A percentile compares a stretch with the other conserved stretches of the same genome.
Evolutionary conservation across 2,113 vertebrate genomes (phyloP).

Genomic region (Laticauda colubrina): DNA sequence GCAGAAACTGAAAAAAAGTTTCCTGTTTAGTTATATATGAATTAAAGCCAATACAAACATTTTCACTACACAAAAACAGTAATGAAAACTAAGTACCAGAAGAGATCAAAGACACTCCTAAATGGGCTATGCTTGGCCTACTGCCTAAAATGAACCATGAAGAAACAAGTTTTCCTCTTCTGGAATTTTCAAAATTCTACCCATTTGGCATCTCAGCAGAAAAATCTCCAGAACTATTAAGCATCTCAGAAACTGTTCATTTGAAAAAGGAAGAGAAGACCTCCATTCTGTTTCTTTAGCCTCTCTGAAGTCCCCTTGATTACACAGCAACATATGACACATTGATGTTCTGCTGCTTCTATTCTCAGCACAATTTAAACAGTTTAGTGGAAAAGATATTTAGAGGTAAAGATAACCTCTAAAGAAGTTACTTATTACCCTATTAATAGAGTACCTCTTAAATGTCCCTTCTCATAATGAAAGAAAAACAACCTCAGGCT

Average conservation of each 20-base stretch:
- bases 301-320: neutral
- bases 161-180: neutral
- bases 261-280: neutral
- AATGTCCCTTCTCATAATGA: neutral
- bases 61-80: neutral
- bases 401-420: neutral
- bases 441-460: neutral
- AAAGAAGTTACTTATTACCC: neutral
- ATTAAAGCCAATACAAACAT: neutral
- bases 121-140: neutral
- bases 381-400: neutral
- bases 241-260: neutral
- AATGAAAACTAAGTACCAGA: neutral
- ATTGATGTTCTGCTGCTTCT: neutral
- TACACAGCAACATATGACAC: neutral
- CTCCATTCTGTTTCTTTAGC: neutral
- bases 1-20: neutral
- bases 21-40: neutral
- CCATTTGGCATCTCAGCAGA: neutral
- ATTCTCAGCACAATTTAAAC: neutral
- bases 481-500: neutral
- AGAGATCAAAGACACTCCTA: neutral
- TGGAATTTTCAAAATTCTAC: neutral
- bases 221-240: neutral
- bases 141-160: neutral